phyloP scores from a whole-genome alignment of 2,797 vertebrate species.

The Brachyrhaphis roseni region DNA sequence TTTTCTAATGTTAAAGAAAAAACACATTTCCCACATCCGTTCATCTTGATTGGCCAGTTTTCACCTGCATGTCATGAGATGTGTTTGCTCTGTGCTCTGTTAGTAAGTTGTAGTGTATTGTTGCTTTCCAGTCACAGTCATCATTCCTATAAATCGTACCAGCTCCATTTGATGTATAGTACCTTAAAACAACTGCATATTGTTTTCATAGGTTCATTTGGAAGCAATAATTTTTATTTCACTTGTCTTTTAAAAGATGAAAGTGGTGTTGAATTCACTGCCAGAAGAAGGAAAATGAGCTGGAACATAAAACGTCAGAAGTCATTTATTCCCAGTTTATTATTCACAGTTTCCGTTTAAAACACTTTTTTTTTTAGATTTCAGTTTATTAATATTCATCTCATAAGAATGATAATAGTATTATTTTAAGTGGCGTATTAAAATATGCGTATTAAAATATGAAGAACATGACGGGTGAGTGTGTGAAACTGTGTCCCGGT shows the following conservation, averaged over 20 bases:
- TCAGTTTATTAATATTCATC: neutral
- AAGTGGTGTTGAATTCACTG: neutral
- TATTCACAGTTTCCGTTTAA: neutral
- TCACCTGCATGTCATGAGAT: neutral
- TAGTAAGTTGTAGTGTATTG: slow-evolving; percentile 55
- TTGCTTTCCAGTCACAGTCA: slow-evolving; percentile 55
- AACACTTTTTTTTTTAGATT: neutral
- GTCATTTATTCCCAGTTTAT: neutral
- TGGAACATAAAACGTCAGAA: neutral
- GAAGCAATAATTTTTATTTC: neutral
- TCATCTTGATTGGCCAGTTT: neutral
- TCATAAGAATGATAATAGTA: neutral
- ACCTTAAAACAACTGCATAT: slow-evolving; percentile 18
- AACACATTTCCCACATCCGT: neutral
- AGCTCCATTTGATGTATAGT: slow-evolving; percentile 31
- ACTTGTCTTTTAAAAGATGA: neutral
- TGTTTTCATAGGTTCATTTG: slow-evolving; percentile 10
- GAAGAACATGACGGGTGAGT: neutral
- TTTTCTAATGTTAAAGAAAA: no score
- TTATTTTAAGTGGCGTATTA: neutral
- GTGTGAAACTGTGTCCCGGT: neutral
- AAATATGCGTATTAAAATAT: neutral
- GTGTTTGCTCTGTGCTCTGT: neutral
- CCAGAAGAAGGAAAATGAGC: neutral
- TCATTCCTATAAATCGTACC: slow-evolving; percentile 53